Base-by-base conservation (phyloP, 30 jellyfish, hydroid and myxozoan genomes). In the Aurelia aurita complex sp. Pacific region DNA sequence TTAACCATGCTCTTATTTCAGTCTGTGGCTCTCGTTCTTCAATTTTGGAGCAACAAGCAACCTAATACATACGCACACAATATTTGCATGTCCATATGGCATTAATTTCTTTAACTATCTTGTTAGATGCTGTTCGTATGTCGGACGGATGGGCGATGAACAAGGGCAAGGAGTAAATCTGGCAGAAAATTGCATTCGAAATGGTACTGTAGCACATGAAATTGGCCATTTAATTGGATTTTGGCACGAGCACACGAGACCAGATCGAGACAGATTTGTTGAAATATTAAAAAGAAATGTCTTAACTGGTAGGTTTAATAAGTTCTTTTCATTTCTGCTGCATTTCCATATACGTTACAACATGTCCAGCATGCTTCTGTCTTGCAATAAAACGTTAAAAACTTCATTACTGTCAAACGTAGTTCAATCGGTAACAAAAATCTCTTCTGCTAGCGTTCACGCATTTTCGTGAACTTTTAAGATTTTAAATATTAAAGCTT, bases 241-340 rank as follows among this genome's bases (percentile, higher is more conserved):
- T 79, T 91, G 98, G 98, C 98, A 91, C 85, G 98, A 91, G 77
- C 96, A 85, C 77, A 91, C 98, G 23, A 74, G 98, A 40, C 98
- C 98, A 2, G 98, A 91, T 80, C 88, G 98, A 18, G 96, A 91
- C 53, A 40, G 83, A 8, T 86, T 78, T 82, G 90, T 91, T 14
- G 75, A 67, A 43, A 81, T 91, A 12, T 54, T 77, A 64, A 61
- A 69, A 38, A 74, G 79, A 46, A 91, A 91, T 50, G 88, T 91
- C 5, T 46, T 50, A 40, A 55, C 74, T 29, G 96, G 98, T 86
- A 52, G 35, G 81, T 40, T 29, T 19, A 55, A 19, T 1, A 16
- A 2, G 32, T 60, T 60, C 6, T 19, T 15, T 60, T 60, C 3
- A 63, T 63, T 7, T n/a, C 72, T n/a, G 32, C 38, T 6, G 11